Base-by-base conservation (phyloP, 2,888 invertebrate genomes). In the Lithodes maja region DNA sequence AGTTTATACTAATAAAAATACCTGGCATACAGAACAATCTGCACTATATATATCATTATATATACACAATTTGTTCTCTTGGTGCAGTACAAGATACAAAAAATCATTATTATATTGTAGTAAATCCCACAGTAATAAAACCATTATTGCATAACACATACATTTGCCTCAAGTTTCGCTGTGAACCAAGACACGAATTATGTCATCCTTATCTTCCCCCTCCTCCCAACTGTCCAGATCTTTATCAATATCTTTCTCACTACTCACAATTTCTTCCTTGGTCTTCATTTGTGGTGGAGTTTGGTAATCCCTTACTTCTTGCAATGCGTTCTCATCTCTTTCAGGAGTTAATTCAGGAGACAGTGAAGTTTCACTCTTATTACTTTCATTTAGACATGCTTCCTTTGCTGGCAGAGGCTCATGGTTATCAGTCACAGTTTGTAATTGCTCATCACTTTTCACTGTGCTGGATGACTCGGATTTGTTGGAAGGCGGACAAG, bases 211-310 rank as follows among this genome's bases (percentile, higher is more conserved):
- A 15, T 68, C 87, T n/a, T 78, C 17, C n/a, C 52, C 61, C 5
- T 53, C 85, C 75, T 89, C 85, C 75, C 50, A 85, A 33, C 88
- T 89, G 53, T 89, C 88, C 49, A 17, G 71, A 68, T 89, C 88
- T 80, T 85, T 89, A 5, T 89, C 88, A 74, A 80, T 75, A 68
- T 89, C 85, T 69, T 53, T 17, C 7, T 68, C 81, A 77, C 54
- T 52, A 17, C 53, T 54, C 12, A 77, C 7, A 68, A 53, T 50
- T 15, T 84, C 78, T 68, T 81, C 84, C 15, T 88, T 88, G 2
- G 33, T 9, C 61, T 5, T 52, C n/a, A 53, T 78, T 49, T 55
- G 69, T 50, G 68, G 3, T 74, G 17, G 9, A 50, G 7, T 15
- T 81, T 81, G 52, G 69, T 5, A 50, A 54, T 71, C 17, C n/a